Evolutionary conservation across 2,797 vertebrate genomes (phyloP), one percentile per base, ranked within the genome.

Genomic region (Lemur catta): DNA sequence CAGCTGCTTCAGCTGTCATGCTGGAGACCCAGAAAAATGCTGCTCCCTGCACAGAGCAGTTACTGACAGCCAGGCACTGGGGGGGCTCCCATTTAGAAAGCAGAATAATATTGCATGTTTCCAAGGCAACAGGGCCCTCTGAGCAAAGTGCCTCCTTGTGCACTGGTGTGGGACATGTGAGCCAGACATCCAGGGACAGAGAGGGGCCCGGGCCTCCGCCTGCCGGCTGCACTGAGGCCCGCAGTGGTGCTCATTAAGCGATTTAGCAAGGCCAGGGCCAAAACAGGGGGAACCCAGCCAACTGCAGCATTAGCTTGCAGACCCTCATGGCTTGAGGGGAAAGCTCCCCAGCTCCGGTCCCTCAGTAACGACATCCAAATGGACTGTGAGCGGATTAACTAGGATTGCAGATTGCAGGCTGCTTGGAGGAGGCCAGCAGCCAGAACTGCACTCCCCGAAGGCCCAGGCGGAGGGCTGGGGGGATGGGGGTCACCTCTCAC

Each of bases 61-160:
- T 33, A 76, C 33, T 35, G 48, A 48, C 13, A 71, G 61, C 33
- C 22, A 30, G 84, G 75, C 67, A 10, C 50, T 92, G 80, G 55
- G 33, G 30, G 30, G n/a, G n/a, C 71, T 97, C 91, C 61, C 28
- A 61, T 82, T 96, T 26, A 95, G 89, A 80, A 84, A 92, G 90
- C 6, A 61, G 63, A 84, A 97, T 84, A 78, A 67, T 46, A 87
- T 2, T 35, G 72, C 91, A 81, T 67, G 98, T 98, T 98, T 97
- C 98, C 97, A 98, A 93, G 96, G 98, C 97, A 98, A 98, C 97
- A 0, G 0, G 76, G 95, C 63, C 95, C 95, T 80, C 96, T 10
- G 35, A 33, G 65, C 10, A 0, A 84, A 79, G 55, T 1, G 82
- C 75, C 84, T 52, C 26, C 57, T 74, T 71, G 63, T 28, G 38